Base-by-base conservation (phyloP, 2,888 invertebrate species). In the Cosmorhoe ocellata region DNA sequence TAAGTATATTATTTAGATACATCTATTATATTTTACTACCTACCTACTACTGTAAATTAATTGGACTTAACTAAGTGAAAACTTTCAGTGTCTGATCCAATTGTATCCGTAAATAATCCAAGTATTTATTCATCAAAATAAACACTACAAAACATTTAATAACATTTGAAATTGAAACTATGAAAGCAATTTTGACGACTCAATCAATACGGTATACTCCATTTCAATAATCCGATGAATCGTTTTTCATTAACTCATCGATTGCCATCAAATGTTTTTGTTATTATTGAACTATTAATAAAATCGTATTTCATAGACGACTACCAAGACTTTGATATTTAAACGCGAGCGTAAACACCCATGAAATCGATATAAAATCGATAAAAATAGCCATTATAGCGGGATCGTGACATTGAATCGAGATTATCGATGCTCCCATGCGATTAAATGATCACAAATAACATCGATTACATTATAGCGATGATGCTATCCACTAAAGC, bases 341-440 rank as follows among this genome's bases (percentile, higher is more conserved):
- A 49, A 51, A 54, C 53, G 12, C 53, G 45, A 43, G 34, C 43
- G 45, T 61, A 49, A 56, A 54, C 58, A 59, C 46, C 47, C 56
- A 37, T 56, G 45, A 58, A 63, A 63, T 59, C 59, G 59, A 57
- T 58, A 49, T 53, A 55, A 62, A 61, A 61, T 59, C 56, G 51
- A 56, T 62, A 57, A 54, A 51, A 57, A 63, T 58, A 64, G 37
- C 46, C 49, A 57, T 61, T 60, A 59, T 50, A 51, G 54, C 47
- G 46, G 40, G 51, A 59, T 61, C 65, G 62, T 65, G 65, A 61
- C 63, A 60, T 64, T 61, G 60, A 54, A 59, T 57, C 47, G 46
- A 46, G 55, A 51, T 54, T 40, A 40, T 54, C 54, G 57, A 61
- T 57, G 55, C 51, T 60, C 49, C 52, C 55, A 65, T 2, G 13